Base-by-base conservation (phyloP, 2,113 vertebrate species). In the Leptosomus discolor region DNA sequence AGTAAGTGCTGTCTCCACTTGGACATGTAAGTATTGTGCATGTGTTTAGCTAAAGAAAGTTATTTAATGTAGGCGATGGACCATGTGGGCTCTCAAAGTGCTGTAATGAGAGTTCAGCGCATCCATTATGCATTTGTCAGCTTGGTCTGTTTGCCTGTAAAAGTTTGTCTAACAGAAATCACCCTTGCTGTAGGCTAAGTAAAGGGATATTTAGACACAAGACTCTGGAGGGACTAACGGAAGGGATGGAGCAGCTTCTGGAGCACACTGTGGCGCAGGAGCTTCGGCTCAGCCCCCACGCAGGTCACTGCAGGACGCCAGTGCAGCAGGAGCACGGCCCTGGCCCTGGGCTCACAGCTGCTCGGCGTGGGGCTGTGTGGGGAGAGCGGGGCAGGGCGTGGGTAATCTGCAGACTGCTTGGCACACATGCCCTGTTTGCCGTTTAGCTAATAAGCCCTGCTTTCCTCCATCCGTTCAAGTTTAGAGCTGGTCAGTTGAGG, bases 21-120 rank as follows among this genome's bases (percentile, higher is more conserved):
- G 53, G 80, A 69, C 11, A 36, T 63, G 54, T 88, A 93, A 92
- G 76, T 81, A 60, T 76, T 29, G 21, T 93, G 60, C n/a, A 36
- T 69, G 36, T 78, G 60, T 96, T 97, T 97, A 91, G 94, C 94
- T 92, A 36, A 86, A 90, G 75, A 65, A 95, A 95, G 67, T 96
- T 89, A 75, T 94, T 97, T 90, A 86, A n/a, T 54, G 67, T 77
- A 87, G 96, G 93, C 92, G 89, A 65, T 92, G 64, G 85, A 57
- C 84, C n/a, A 34, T 39, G 56, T 36, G 85, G 88, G 76, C 93
- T 95, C 93, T 91, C n/a, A 45, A 0, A 0, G 39, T 63, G 48
- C 50, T 46, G 63, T 77, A 88, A 65, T 58, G 79, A 63, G 20
- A 69, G 74, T 84, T 93, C 81, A 94, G 78, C 8, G 34, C 75